These are phyloP conservation scores for Enteromius treurensis DNA, from an alignment of 2,797 vertebrate species.

Conservation along the genomic window DNA sequence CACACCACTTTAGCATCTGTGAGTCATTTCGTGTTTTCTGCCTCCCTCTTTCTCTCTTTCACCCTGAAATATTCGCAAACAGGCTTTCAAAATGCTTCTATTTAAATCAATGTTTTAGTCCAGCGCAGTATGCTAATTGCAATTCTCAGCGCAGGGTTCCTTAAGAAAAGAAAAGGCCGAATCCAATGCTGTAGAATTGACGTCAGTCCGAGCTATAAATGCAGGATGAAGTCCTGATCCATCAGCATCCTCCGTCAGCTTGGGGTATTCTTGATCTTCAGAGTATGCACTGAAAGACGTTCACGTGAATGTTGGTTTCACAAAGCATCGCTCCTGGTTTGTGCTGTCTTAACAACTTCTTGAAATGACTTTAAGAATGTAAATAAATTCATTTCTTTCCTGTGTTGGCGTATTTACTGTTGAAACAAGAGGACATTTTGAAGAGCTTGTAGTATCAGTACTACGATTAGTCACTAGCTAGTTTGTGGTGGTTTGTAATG, in stretches of 20 bases:
- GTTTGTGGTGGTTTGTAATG: neutral
- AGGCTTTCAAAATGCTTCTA: conserved; percentile 21
- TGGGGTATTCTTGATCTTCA: conserved; percentile 8
- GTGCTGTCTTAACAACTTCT: neutral
- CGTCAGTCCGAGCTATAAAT: neutral
- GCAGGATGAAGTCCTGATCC: conserved; percentile 21
- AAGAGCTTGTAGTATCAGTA: neutral
- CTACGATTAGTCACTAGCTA: neutral
- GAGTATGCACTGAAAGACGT: neutral
- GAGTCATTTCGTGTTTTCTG: conserved; percentile 49
- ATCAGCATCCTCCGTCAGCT: neutral
- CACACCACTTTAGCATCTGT: conserved; percentile 52
- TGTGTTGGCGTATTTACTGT: neutral
- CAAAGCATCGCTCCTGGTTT: neutral
- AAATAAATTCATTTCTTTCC: neutral
- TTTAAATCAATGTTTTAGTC: conserved; percentile 20
- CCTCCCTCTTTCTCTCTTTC: conserved; percentile 24
- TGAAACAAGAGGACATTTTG: neutral
- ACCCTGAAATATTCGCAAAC: conserved; percentile 19
- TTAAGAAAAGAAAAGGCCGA: neutral
- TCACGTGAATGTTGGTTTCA: neutral
- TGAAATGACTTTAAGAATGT: neutral
- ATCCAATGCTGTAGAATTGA: neutral
- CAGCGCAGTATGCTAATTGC: neutral
- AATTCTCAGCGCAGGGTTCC: neutral